Evolutionary conservation across 2,888 invertebrate genomes (phyloP).

Genomic region (Mamestra brassicae): DNA sequence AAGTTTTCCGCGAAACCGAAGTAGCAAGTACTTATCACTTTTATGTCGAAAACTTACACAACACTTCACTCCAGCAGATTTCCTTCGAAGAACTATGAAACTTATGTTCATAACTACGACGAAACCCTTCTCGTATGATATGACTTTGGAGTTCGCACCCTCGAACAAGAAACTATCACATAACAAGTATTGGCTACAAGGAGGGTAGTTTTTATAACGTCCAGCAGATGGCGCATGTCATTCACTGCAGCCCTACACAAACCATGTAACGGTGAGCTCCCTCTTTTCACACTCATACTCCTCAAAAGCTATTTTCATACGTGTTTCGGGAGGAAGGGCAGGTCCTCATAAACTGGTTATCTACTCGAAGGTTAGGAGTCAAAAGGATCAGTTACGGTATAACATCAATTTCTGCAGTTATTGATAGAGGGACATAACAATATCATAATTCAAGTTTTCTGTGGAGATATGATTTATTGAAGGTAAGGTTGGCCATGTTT

Average conservation of each 20-base stretch:
- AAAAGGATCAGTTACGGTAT: slow-evolving; percentile 85
- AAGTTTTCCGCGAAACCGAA: slow-evolving; percentile 31
- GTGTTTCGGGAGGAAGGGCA: slow-evolving; percentile 44
- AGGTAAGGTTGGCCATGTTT: slow-evolving; percentile 22
- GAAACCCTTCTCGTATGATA: slow-evolving; percentile 56
- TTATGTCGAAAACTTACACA: slow-evolving; percentile 43
- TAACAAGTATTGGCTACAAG: slow-evolving; percentile 83
- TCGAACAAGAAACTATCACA: slow-evolving; percentile 87
- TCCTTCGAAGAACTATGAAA: slow-evolving; percentile 23
- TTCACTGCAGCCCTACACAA: slow-evolving; percentile 82
- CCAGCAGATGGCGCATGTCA: slow-evolving; percentile 88
- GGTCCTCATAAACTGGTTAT: slow-evolving; percentile 74
- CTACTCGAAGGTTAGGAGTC: slow-evolving; percentile 85
- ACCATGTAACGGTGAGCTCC: slow-evolving; percentile 70
- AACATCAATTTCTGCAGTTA: slow-evolving; percentile 85
- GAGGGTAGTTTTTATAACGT: slow-evolving; percentile 88
- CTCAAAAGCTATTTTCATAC: not conserved
- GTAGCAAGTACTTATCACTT: slow-evolving; percentile 43
- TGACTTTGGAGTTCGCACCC: slow-evolving; percentile 69
- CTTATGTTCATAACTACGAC: slow-evolving; percentile 34
- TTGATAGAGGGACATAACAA: slow-evolving; percentile 86
- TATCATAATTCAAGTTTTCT: slow-evolving; percentile 81
- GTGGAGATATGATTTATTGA: slow-evolving; percentile 61
- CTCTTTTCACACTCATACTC: slow-evolving; percentile 33
- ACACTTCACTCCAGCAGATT: slow-evolving; percentile 17